A percentile compares a stretch with the other conserved stretches of the same genome.
Evolutionary conservation across 2,888 invertebrate species (phyloP).

Genomic region (Stomorhina lunata): DNA sequence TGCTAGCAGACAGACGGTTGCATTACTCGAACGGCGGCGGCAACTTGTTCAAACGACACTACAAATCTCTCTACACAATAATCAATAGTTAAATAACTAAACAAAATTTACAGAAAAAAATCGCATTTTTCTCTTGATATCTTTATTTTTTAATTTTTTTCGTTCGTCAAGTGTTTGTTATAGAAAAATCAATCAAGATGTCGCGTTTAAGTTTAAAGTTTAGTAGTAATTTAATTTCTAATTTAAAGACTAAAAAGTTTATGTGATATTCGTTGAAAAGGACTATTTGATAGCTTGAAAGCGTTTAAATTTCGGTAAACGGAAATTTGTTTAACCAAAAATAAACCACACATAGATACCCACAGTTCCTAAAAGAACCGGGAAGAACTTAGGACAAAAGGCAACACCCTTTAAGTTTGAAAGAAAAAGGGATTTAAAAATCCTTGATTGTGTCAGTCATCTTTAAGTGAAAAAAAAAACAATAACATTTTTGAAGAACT

Average conservation of each 20-base stretch:
- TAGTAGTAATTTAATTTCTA: slow-evolving; percentile 69
- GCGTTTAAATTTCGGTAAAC: too few relatives aligned
- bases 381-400: too few relatives aligned
- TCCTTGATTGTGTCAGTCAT: too few relatives aligned
- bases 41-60: slow-evolving; percentile 20
- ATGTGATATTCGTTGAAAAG: slow-evolving; percentile 71
- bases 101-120: neutral
- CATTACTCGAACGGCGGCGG: slow-evolving; percentile 15
- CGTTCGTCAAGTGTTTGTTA: slow-evolving; percentile 40
- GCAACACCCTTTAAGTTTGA: too few relatives aligned
- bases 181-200: slow-evolving; percentile 70
- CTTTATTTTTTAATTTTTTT: slow-evolving; percentile 19
- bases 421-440: too few relatives aligned
- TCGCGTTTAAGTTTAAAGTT: slow-evolving; percentile 71
- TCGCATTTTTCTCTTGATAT: neutral
- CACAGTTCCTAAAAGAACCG: slow-evolving; percentile 37
- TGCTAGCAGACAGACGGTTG: slow-evolving; percentile 64
- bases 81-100: slow-evolving; percentile 39
- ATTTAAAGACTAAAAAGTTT: slow-evolving; percentile 77
- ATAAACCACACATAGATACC: slow-evolving; percentile 7
- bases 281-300: slow-evolving; percentile 34
- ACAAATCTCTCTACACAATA: slow-evolving; percentile 12
- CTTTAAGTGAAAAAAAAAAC: too few relatives aligned
- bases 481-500: too few relatives aligned
- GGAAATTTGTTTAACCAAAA: neutral